Evolutionary conservation across 2,797 vertebrate species (phyloP), one percentile per base, ranked within the genome.

Genomic region (Synaphobranchus kaupii): DNA sequence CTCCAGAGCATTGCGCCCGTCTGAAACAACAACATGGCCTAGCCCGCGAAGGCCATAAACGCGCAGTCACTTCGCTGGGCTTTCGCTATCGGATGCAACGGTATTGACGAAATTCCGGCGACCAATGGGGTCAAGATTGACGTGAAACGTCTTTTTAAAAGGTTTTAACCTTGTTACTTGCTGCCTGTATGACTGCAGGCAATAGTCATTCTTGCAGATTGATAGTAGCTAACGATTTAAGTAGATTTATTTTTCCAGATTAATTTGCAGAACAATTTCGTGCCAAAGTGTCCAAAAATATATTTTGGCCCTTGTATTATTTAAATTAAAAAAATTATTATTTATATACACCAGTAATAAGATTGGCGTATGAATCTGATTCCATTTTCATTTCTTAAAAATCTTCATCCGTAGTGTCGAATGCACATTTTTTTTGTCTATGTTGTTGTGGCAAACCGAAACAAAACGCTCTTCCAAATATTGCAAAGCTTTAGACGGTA

Each of bases 11-110:
- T 86, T 88, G 63, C 48, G 22, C 44, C 39, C 48, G 76, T 87
- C 85, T 82, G 56, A 84, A 88, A 58, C 83, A 86, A 58, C 84
- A 89, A 88, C 86, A 87, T 86, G 87, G 85, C 56, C 86, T n/a
- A 1, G 63, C 63, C 28, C 63, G 3, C 1, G 4, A 17, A 76
- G 71, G 71, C 13, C 15, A 13, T 13, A 17, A 94, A 94, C 91
- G 88, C 84, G 85, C 90, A 89, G 88, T 50, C 25, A 39, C 50
- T 7, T 28, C 10, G 20, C 48, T 17, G 6, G 25, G 9, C 28
- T 47, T 78, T 15, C 28, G 1, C 22, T 20, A 80, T 48, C 15
- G 39, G 76, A 48, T 13, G 0, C 13, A 10, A 39, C 20, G 20
- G 1, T 80, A 20, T 10, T 47, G 39, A 80, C 4, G 44, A 10